Evolutionary conservation across 1,140 invertebrate species (phyloP).

Genomic region (Tetramorium parvispinum): DNA sequence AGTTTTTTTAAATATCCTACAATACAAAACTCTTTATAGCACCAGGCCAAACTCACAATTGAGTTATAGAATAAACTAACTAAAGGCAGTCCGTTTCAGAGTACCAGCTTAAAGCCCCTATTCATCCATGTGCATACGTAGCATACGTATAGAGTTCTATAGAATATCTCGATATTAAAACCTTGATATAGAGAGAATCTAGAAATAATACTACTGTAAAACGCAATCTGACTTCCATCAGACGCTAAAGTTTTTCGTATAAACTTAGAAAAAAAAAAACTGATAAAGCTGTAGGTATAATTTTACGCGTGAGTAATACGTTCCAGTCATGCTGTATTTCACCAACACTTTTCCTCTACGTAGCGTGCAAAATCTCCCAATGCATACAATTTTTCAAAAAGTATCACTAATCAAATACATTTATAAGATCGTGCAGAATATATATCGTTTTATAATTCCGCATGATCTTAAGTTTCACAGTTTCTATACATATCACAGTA

Average conservation of each 20-base stretch:
- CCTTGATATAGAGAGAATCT: slow-evolving; percentile 3
- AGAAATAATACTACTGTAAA: slow-evolving; percentile 16
- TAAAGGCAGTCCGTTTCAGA: slow-evolving; percentile 53
- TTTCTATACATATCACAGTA: slow-evolving; percentile 71
- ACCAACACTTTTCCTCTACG: slow-evolving; percentile 9
- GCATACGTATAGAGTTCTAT: neutral
- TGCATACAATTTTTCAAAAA: slow-evolving; percentile 16
- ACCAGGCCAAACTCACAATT: slow-evolving; percentile 38
- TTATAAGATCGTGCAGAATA: neutral
- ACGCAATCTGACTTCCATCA: neutral
- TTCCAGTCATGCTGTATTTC: slow-evolving; percentile 33
- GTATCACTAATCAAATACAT: slow-evolving; percentile 29
- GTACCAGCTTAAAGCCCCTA: slow-evolving; percentile 26
- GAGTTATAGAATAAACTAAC: slow-evolving; percentile 61
- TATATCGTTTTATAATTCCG: neutral
- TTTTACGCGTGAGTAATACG: neutral
- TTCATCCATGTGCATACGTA: neutral
- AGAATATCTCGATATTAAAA: neutral
- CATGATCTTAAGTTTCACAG: slow-evolving; percentile 30
- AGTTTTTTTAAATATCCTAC: slow-evolving; percentile 15
- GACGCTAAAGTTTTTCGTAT: neutral
- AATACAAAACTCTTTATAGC: slow-evolving; percentile 52
- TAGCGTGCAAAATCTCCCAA: slow-evolving; percentile 26
- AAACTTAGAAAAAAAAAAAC: neutral
- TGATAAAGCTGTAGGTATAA: slow-evolving; percentile 35